Evolutionary conservation across 2,113 vertebrate genomes (phyloP).

Genomic region (Spermophilus dauricus): DNA sequence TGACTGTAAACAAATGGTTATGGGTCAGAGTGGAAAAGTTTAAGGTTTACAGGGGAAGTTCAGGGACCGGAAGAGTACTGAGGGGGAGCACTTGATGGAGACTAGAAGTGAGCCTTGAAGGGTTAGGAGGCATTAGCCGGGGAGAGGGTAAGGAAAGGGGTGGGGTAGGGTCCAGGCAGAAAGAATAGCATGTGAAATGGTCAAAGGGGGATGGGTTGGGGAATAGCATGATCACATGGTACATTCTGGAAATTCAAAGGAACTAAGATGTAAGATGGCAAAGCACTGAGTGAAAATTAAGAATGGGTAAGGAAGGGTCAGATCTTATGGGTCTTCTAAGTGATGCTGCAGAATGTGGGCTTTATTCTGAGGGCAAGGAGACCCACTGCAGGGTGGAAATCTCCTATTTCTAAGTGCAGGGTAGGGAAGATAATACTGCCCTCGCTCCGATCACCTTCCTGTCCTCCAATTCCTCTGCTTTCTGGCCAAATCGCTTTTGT

Average conservation of each 20-base stretch:
- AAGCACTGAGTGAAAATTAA: neutral
- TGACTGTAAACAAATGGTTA: neutral
- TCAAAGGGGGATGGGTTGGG: fast-evolving
- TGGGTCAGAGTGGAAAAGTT: neutral
- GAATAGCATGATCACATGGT: neutral
- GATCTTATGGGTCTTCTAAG: neutral
- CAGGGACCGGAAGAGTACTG: neutral
- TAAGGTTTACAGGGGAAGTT: neutral
- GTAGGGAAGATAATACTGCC: neutral
- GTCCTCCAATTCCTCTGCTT: neutral
- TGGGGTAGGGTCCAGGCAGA: neutral
- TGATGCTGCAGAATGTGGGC: neutral
- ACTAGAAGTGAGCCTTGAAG: neutral
- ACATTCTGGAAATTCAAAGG: neutral
- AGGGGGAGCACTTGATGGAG: neutral
- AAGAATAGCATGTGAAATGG: neutral
- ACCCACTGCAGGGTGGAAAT: fast-evolving
- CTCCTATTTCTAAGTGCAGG: neutral
- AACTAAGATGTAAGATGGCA: neutral
- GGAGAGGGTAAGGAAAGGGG: neutral
- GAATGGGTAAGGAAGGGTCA: neutral
- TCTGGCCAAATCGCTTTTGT: neutral
- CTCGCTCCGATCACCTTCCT: fast-evolving
- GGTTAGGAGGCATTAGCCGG: neutral
- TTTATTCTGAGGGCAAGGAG: neutral